phyloP scores from a whole-genome alignment of 2,888 invertebrate genomes.

The Rhimphoctona megacephalus region DNA sequence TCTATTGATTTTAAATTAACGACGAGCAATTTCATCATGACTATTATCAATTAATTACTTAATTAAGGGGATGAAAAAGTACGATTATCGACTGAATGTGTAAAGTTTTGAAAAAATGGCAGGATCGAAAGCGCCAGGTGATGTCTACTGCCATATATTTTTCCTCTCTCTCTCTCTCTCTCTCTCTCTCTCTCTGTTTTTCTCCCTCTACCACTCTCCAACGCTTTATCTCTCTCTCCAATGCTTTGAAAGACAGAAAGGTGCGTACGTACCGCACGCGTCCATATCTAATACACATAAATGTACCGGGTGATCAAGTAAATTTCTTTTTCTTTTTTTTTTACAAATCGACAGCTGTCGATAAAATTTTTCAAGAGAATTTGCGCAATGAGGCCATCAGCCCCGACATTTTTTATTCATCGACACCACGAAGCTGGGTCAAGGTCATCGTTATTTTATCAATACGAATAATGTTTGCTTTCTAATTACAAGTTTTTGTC shows the following conservation, averaged over 20 bases:
- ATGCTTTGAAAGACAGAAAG: conserved; percentile 17
- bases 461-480: neutral
- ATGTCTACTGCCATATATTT: conserved; percentile 1
- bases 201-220: neutral
- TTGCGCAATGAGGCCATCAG: conserved; percentile 3
- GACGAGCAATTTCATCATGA: neutral
- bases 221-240: neutral
- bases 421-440: neutral
- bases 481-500: neutral
- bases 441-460: conserved; percentile 1
- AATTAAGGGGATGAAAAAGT: neutral
- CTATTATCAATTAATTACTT: neutral
- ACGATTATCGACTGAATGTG: neutral
- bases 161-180: conserved; percentile 28
- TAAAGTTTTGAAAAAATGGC: neutral
- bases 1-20: neutral
- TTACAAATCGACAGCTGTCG: neutral
- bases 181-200: neutral
- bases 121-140: conserved; percentile 65
- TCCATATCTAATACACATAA: conserved; percentile 41
- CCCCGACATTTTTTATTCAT: neutral
- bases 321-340: neutral
- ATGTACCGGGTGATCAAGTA: neutral
- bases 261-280: conserved; percentile 63
- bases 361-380: neutral